Evolutionary conservation across 2,797 vertebrate species (phyloP).

Genomic region (Acrossocheilus wenchowensis): DNA sequence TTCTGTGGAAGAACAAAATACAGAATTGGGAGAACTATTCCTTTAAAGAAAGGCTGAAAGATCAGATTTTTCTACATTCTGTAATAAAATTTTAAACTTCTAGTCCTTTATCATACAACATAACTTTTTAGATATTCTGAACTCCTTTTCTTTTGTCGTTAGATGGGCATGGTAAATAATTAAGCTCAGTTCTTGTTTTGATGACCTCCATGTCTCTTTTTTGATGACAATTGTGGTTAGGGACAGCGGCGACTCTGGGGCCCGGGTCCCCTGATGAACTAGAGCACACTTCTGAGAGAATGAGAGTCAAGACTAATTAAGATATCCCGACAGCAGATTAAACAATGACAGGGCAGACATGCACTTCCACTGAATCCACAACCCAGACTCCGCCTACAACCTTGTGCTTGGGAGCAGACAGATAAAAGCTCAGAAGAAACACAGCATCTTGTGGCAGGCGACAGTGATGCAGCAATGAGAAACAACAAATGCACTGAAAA

Average conservation of each 20-base stretch:
- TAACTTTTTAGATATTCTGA: constrained; percentile 9
- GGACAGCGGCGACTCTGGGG: not conserved
- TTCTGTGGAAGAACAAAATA: not conserved
- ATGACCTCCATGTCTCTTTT: constrained; percentile 33
- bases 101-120: not conserved
- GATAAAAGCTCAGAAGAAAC: constrained; percentile 16
- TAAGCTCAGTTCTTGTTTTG: constrained; percentile 1
- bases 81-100: not conserved
- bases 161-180: not conserved
- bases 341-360: constrained; percentile 16
- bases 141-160: not conserved
- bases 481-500: not conserved
- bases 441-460: not conserved
- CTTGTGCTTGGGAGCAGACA: not conserved
- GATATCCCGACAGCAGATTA: constrained; percentile 35
- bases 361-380: constrained; percentile 13
- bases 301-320: constrained; percentile 40
- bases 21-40: not conserved
- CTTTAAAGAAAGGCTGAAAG: not conserved
- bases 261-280: constrained; percentile 19
- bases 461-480: constrained; percentile 19
- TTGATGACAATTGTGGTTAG: constrained; percentile 39
- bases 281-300: constrained; percentile 38
- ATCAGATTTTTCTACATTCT: not conserved
- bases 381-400: constrained; percentile 13